These are phyloP conservation scores for Ptychochromis oligacanthus DNA, from an alignment of 2,113 vertebrate genomes.

Conservation along the genomic window DNA sequence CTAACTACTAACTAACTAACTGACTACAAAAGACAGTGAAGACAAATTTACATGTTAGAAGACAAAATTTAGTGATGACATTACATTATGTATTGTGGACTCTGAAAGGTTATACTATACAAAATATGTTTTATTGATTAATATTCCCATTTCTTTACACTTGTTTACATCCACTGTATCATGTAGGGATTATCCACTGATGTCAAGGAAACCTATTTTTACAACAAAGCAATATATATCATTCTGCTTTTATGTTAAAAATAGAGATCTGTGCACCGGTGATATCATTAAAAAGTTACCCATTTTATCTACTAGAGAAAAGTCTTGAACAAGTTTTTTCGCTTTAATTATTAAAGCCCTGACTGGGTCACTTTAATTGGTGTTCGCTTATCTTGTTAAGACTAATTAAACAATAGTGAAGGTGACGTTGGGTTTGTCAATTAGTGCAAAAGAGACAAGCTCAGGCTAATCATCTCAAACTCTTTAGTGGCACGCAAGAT, in stretches of 20 bases:
- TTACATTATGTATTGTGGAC: background rate
- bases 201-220: background rate
- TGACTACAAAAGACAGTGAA: background rate
- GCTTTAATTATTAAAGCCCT: conserved; percentile 17
- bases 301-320: background rate
- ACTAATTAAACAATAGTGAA: conserved; percentile 89
- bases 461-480: conserved; percentile 89
- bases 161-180: background rate
- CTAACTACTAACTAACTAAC: background rate
- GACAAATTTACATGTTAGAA: background rate
- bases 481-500: conserved; percentile 87
- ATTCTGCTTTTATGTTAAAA: background rate
- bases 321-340: background rate
- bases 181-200: background rate
- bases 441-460: conserved; percentile 90
- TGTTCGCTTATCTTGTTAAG: conserved; percentile 84
- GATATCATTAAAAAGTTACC: background rate
- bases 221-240: background rate
- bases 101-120: background rate
- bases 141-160: background rate
- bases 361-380: conserved; percentile 63
- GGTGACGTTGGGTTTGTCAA: conserved; percentile 89
- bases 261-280: background rate
- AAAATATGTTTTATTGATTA: background rate
- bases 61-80: background rate